These are phyloP conservation scores for Acomys russatus DNA, from an alignment of 2,797 vertebrate species.

Conservation along the genomic window DNA sequence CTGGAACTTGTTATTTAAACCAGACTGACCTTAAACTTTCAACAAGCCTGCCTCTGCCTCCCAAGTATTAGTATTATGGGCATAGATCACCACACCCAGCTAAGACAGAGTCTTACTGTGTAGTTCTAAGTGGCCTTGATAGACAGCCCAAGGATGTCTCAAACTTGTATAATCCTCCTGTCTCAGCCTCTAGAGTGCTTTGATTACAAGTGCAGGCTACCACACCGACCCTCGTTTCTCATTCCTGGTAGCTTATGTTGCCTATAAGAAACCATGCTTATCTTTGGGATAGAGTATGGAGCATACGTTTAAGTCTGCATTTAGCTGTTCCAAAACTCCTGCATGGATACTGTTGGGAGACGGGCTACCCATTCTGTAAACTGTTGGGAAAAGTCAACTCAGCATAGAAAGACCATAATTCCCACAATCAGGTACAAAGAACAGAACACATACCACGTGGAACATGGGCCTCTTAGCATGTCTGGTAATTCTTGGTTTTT, in stretches of 20 bases:
- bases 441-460: not conserved
- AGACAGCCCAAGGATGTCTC: not conserved
- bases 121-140: not conserved
- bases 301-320: not conserved
- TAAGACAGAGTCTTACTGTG: not conserved
- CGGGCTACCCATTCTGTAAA: conserved; percentile 21
- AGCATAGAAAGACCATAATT: not conserved
- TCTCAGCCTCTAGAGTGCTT: not conserved
- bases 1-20: not conserved
- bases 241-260: not conserved
- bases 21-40: not conserved
- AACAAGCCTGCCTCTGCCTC: not conserved
- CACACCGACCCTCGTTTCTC: not conserved
- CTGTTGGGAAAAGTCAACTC: not conserved
- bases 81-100: not conserved
- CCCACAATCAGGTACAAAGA: not conserved
- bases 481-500: not conserved
- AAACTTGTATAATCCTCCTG: not conserved
- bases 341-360: not conserved
- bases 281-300: not conserved
- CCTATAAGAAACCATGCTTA: not conserved
- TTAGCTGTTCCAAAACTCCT: not conserved
- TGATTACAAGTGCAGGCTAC: not conserved
- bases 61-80: not conserved
- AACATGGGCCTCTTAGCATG: not conserved